These are phyloP conservation scores for Papilio polyxenes DNA, from an alignment of 1,140 invertebrate genomes.

Conservation along the genomic window DNA sequence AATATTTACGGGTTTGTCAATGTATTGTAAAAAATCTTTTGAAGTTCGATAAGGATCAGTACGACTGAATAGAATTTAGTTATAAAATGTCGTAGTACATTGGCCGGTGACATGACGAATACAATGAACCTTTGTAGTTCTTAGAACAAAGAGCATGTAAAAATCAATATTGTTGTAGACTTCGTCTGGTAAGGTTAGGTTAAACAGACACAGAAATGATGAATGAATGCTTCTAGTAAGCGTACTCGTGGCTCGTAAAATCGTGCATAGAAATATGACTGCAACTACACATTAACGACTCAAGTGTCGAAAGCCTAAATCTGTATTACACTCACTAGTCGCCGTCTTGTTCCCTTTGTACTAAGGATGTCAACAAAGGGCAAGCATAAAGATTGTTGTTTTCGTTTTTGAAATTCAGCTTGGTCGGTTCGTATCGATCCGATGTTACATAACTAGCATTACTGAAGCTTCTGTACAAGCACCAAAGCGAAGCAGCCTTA, in stretches of 20 bases:
- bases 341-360: not conserved
- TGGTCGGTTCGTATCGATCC: not conserved
- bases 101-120: not conserved
- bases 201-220: not conserved
- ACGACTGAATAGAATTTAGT: not conserved
- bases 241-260: not conserved
- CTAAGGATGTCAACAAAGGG: not conserved
- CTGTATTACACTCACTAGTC: not conserved
- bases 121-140: slow-evolving; percentile 11
- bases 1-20: not conserved
- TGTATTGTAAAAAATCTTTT: not conserved
- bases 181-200: not conserved
- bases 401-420: not conserved
- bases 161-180: not conserved
- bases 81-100: not conserved
- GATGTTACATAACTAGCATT: not conserved
- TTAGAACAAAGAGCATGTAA: slow-evolving; percentile 7
- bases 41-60: not conserved
- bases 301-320: not conserved
- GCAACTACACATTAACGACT: not conserved
- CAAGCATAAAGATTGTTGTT: slow-evolving; percentile 3
- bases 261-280: not conserved
- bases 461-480: not conserved
- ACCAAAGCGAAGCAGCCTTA: not conserved
- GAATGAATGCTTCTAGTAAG: not conserved